Evolutionary conservation across 2,113 vertebrate species (phyloP).

Genomic region (Macrotus californicus): DNA sequence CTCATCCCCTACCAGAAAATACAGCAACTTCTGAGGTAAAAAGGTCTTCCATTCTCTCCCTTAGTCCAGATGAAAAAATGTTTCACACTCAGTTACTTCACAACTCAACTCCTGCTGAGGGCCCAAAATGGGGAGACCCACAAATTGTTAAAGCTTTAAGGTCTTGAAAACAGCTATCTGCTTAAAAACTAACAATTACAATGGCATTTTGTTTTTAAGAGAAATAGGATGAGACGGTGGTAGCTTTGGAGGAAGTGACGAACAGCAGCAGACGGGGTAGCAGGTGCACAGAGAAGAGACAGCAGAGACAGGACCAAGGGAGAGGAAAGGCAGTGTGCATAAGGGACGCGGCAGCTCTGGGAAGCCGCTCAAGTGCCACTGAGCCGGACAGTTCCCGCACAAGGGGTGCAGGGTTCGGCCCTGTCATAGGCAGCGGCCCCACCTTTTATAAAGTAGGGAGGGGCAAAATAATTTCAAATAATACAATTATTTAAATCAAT

Average conservation of each 20-base stretch:
- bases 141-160: constrained; percentile 11
- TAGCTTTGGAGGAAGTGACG: not conserved
- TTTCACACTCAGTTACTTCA: constrained; percentile 7
- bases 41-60: not conserved
- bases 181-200: constrained; percentile 39
- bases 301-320: not conserved
- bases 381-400: not conserved
- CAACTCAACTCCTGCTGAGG: not conserved
- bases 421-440: not conserved
- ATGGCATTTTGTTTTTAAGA: not conserved
- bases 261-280: not conserved
- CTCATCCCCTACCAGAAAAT: constrained; percentile 19
- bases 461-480: not conserved
- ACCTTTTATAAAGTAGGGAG: not conserved
- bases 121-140: not conserved
- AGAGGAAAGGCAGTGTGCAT: not conserved
- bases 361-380: accelerated
- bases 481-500: constrained; percentile 18
- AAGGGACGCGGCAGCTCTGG: too few species aligned
- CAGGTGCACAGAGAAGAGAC: not conserved
- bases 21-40: constrained; percentile 16
- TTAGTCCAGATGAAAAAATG: not conserved
- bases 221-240: not conserved
- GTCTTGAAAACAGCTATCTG: not conserved
- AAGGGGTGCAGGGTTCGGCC: not conserved